A percentile compares a stretch with the other conserved stretches of the same genome.
Conservation (phyloP, 1,140 invertebrate species). For the Cepaea nemoralis region DNA sequence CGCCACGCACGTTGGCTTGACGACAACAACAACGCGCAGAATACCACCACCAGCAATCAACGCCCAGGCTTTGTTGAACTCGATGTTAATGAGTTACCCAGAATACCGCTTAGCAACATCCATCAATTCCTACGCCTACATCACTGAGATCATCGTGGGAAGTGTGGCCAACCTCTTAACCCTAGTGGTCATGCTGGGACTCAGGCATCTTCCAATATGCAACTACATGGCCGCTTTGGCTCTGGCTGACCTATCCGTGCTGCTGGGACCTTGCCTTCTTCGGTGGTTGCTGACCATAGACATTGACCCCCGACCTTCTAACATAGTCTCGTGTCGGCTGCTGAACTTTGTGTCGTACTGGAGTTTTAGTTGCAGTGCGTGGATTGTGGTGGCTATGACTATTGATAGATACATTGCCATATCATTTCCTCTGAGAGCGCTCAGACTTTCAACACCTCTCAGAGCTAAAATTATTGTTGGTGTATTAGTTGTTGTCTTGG, state of each 20-base stretch:
- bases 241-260: slow-evolving; percentile 57
- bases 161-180: slow-evolving; percentile 65
- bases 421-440: slow-evolving; percentile 56
- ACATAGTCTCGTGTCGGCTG: slow-evolving; percentile 43
- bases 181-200: slow-evolving; percentile 59
- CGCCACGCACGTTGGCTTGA: neutral
- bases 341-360: slow-evolving; percentile 56
- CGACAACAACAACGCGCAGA: neutral
- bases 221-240: slow-evolving; percentile 66
- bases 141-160: slow-evolving; percentile 60
- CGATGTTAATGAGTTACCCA: slow-evolving; percentile 4
- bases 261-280: slow-evolving; percentile 54
- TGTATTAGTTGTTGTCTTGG: slow-evolving; percentile 44
- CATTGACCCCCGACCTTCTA: slow-evolving; percentile 42
- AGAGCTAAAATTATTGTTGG: slow-evolving; percentile 46
- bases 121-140: slow-evolving; percentile 56
- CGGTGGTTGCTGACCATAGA: slow-evolving; percentile 50
- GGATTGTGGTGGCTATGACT: slow-evolving; percentile 66
- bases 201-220: slow-evolving; percentile 60
- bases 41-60: neutral
- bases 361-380: slow-evolving; percentile 57
- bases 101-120: slow-evolving; percentile 47
- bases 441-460: slow-evolving; percentile 41
- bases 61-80: neutral
- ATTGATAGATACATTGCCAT: slow-evolving; percentile 61